Conservation (phyloP, 53 echinoderm and acorn worm genomes). For the Stichopus horrens region DNA sequence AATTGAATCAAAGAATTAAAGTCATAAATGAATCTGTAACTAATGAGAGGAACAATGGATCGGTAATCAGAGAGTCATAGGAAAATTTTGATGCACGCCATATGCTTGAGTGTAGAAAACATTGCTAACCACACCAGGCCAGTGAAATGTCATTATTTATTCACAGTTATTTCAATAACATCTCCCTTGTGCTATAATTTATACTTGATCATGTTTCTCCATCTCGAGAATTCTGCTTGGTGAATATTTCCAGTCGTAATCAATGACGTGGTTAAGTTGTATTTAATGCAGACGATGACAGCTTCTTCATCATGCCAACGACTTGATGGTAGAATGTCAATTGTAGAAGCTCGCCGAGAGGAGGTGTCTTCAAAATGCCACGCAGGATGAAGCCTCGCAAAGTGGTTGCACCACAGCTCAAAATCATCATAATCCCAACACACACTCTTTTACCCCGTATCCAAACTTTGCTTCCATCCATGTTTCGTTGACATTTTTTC, state of each 20-base stretch:
- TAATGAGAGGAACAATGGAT: no score
- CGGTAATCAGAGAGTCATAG: no score
- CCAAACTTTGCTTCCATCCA: slow-evolving; percentile 8
- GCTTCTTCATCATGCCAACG: background rate
- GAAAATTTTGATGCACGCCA: no score
- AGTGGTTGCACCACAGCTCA: background rate
- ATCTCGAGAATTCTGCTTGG: no score
- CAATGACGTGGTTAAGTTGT: background rate
- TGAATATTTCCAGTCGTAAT: background rate
- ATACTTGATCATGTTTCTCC: no score
- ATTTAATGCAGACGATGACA: background rate
- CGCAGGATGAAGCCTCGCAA: background rate
- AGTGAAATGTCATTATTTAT: no score
- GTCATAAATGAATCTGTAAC: no score
- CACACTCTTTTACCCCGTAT: background rate
- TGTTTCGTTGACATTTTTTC: background rate
- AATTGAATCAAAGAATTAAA: no score
- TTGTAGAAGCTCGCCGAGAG: background rate
- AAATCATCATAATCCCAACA: background rate
- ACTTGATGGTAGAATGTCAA: background rate
- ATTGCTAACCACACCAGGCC: no score
- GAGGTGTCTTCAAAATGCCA: background rate
- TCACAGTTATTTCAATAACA: no score
- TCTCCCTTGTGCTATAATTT: no score
- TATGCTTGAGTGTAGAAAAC: no score